Conservation (phyloP, 2,113 vertebrate species). For the Tychaedon coryphoeus region DNA sequence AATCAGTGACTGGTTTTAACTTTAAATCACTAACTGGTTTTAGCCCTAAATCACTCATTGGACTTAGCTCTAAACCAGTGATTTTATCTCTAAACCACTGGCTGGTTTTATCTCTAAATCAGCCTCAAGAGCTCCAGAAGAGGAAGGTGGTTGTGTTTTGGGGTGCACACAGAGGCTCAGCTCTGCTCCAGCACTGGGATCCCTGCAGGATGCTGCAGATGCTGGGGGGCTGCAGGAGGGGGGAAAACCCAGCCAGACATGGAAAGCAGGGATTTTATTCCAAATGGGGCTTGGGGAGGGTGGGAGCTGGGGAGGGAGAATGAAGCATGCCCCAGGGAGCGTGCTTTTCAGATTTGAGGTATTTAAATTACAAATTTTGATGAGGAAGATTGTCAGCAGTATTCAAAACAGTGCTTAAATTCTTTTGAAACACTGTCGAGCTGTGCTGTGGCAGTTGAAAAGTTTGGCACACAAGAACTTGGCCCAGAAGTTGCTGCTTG, state of each 20-base stretch:
- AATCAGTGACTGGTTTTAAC: neutral
- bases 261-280: neutral
- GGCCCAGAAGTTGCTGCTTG: constrained; percentile 60
- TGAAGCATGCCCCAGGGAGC: constrained; percentile 53
- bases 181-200: neutral
- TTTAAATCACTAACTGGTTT: fast-evolving
- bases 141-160: neutral
- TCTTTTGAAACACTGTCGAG: constrained; percentile 62
- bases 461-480: constrained; percentile 45
- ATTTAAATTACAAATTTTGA: constrained; percentile 76
- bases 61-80: neutral
- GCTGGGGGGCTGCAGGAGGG: neutral
- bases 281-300: constrained; percentile 4
- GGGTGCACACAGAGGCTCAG: neutral
- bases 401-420: constrained; percentile 64
- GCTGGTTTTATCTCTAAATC: neutral
- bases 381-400: constrained; percentile 63
- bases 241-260: neutral
- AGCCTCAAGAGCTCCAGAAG: fast-evolving
- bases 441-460: constrained; percentile 19
- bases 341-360: constrained; percentile 51
- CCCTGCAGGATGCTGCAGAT: neutral
- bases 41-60: fast-evolving
- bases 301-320: neutral
- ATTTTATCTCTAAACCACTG: fast-evolving